Conservation (phyloP, 2,888 invertebrate species). For the Spisula subtruncata region DNA sequence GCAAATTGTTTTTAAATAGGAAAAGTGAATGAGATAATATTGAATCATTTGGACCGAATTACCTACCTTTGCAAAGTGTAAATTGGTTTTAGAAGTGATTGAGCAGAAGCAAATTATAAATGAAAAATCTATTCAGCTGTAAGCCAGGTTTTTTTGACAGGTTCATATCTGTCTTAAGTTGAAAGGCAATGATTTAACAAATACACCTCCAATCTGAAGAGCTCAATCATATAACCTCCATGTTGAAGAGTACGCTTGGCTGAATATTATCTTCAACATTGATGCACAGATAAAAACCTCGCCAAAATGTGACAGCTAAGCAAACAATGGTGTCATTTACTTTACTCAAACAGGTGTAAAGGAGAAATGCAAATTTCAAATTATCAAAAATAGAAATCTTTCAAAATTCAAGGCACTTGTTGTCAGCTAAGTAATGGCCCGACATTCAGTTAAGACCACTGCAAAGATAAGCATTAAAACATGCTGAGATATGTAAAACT, state of each 20-base stretch:
- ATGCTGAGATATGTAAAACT: too few relatives aligned
- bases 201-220: conserved; percentile 9
- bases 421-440: not conserved
- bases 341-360: conserved; percentile 18
- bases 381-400: conserved; percentile 2
- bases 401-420: not conserved
- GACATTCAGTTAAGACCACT: conserved; percentile 8
- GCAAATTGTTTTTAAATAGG: conserved; percentile 7
- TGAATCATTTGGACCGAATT: not conserved
- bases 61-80: too few relatives aligned
- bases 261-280: conserved; percentile 31
- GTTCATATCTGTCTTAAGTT: not conserved
- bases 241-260: conserved; percentile 24
- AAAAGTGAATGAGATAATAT: not conserved
- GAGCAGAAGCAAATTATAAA: not conserved
- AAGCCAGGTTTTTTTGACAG: not conserved
- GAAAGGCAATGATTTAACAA: not conserved
- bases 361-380: not conserved
- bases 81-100: too few relatives aligned
- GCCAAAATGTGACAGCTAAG: conserved; percentile 36
- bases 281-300: conserved; percentile 33
- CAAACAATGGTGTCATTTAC: conserved; percentile 42
- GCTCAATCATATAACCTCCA: not conserved
- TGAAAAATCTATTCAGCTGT: not conserved
- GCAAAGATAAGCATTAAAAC: too few relatives aligned